A percentile compares a stretch with the other conserved stretches of the same genome.
phyloP scores from a whole-genome alignment of 2,797 vertebrate species.

The Gadopsis marmoratus region DNA sequence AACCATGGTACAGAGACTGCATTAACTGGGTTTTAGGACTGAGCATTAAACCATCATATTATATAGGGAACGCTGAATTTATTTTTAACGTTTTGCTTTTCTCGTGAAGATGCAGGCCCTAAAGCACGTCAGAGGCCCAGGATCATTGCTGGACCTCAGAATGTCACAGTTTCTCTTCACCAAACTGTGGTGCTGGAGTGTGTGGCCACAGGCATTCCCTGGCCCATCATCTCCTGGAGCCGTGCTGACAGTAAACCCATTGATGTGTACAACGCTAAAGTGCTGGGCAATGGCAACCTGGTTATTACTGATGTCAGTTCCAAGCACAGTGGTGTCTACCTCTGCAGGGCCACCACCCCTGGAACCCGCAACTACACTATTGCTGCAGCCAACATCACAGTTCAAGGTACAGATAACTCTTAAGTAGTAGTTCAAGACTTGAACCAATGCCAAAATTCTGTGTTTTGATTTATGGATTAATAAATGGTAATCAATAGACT shows the following conservation, averaged over 20 bases:
- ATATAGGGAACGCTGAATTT: background rate
- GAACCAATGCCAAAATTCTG: too few species aligned
- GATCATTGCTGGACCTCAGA: constrained; percentile 95
- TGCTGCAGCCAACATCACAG: constrained; percentile 90
- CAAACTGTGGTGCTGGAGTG: constrained; percentile 95
- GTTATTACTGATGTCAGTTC: constrained; percentile 89
- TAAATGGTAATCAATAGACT: background rate
- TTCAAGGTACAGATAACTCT: constrained; percentile 86
- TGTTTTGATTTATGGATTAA: background rate
- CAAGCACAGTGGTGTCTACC: constrained; percentile 92
- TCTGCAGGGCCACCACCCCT: constrained; percentile 94
- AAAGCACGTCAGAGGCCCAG: constrained; percentile 88
- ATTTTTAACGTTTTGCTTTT: constrained; percentile 20
- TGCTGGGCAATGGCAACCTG: constrained; percentile 95
- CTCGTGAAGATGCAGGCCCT: constrained; percentile 79
- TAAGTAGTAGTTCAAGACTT: background rate
- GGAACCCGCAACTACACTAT: constrained; percentile 96
- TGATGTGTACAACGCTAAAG: constrained; percentile 95
- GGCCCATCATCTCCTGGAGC: constrained; percentile 98
- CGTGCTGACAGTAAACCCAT: constrained; percentile 94
- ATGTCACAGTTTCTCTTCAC: constrained; percentile 89
- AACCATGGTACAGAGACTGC: constrained; percentile 85
- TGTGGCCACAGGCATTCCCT: constrained; percentile 93
- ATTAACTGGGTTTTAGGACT: background rate
- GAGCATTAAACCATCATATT: background rate